phyloP scores from a whole-genome alignment of 2,797 vertebrate species.

The Morelia viridis region DNA sequence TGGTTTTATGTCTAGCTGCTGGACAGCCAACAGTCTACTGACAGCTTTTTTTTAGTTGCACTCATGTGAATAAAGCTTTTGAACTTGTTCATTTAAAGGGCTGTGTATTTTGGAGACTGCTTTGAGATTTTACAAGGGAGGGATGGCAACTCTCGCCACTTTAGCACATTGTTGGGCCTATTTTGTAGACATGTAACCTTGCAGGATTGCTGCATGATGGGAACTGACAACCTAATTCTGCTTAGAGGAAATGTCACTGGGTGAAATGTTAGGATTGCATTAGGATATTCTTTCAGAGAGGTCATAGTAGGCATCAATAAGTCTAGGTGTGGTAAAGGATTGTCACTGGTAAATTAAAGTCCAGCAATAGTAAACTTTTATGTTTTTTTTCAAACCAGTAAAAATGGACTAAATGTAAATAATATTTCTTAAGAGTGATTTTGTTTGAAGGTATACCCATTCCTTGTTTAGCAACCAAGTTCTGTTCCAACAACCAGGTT shows the following conservation, averaged over 20 bases:
- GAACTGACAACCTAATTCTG: neutral
- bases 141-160: neutral
- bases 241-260: neutral
- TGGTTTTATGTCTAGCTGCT: neutral
- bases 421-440: neutral
- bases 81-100: conserved; percentile 31
- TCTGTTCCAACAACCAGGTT: neutral
- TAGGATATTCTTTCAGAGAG: neutral
- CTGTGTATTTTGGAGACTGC: neutral
- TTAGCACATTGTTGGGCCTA: neutral
- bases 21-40: conserved; percentile 13
- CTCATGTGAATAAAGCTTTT: conserved; percentile 72
- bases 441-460: neutral
- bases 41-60: conserved; percentile 27
- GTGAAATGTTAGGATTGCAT: neutral
- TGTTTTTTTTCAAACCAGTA: neutral
- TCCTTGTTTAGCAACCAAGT: neutral
- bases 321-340: neutral
- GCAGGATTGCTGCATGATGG: neutral
- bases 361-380: neutral
- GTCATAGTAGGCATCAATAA: neutral
- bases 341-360: neutral
- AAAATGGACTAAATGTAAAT: neutral
- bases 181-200: neutral
- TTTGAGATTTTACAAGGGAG: neutral